Base-by-base conservation (phyloP, 2,797 vertebrate genomes). In the Sebastes steindachneri region DNA sequence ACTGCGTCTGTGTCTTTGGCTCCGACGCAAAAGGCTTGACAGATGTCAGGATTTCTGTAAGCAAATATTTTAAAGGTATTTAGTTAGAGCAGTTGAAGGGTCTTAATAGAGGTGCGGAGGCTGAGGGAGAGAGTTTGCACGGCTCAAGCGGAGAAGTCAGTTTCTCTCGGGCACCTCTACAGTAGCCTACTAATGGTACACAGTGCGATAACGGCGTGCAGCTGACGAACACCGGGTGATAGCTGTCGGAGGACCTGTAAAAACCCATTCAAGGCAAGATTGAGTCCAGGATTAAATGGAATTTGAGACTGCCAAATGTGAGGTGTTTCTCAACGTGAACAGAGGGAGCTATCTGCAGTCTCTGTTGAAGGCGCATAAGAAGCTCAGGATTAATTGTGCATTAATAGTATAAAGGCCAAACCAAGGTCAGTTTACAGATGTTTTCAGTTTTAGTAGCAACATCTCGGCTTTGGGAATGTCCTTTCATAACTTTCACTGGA, bases 11-110 rank as follows among this genome's bases (percentile, higher is more conserved):
- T 87, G 69, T 78, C 37, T 77, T 51, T 67, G 53, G 70, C 53
- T 28, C 57, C 2, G 9, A 53, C 4, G 14, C 7, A 4, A 70
- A 70, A 74, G 68, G 33, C 53, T 25, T 65, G 82, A 80, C 79
- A 84, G 48, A 82, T 79, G 74, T 84, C 41, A 70, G 65, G 70
- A 63, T 48, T 68, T 75, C 53, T 69, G 73, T 28, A 68, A 76
- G 59, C 67, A 88, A 78, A 88, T 68, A 79, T 75, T 63, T 55
- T 29, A 21, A 63, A 76, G 60, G 63, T 68, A 77, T 82, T 79
- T 64, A 19, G n/a, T 79, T 64, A 19, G n/a, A 67, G 68, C 10
- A 1, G 62, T 31, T 60, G 23, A 41, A 37, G 8, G 48, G 25
- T 58, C 55, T 59, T 35, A 57, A 59, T 35, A 75, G 53, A 80